Evolutionary conservation across 2,888 invertebrate species (phyloP), one percentile per base, ranked within the genome.

Genomic region (Nomada goodeniana): DNA sequence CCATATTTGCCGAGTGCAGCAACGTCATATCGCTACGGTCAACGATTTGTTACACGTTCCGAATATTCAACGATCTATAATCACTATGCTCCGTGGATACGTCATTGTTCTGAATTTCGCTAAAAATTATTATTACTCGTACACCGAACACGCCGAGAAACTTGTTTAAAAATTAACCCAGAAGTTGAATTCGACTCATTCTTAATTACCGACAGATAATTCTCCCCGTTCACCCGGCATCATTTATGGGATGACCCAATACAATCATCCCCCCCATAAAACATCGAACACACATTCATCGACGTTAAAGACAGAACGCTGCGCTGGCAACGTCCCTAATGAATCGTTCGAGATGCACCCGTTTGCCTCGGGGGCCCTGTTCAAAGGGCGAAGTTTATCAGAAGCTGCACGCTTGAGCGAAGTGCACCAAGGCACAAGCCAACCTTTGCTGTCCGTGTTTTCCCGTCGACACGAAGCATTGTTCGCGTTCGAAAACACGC

Each of bases 401-500:
- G 44, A 29, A 61, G 53, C 23, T 20, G 42, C 26, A 44, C 10
- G 71, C 23, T 26, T 13, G 36, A 42, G 42, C n/a, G 23, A 42
- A 59, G 47, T 18, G 7, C 26, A 20, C 13, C 4, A 15, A 13
- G 44, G 29, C 20, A 65, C 44, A 60, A 53, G 44, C 13, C 53
- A 36, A 47, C 20, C 36, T n/a, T 47, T n/a, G 36, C 1, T 61
- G 55, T 61, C 36, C 53, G 29, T 60, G 78, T 67, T 78, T 67
- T 55, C 47, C 85, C 85, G 83, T 53, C 36, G 85, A 80, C 64
- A n/a, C 61, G 73, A 72, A 71, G 74, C 70, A 70, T 76, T 67
- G 67, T 81, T 77, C 70, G n/a, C 50, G 42, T 44, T 68, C n/a
- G 44, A 57, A 10, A 15, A 11, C 23, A 18, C 57, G 47, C 67